phyloP scores from a whole-genome alignment of 2,888 invertebrate genomes.

The Eristalis pertinax region DNA sequence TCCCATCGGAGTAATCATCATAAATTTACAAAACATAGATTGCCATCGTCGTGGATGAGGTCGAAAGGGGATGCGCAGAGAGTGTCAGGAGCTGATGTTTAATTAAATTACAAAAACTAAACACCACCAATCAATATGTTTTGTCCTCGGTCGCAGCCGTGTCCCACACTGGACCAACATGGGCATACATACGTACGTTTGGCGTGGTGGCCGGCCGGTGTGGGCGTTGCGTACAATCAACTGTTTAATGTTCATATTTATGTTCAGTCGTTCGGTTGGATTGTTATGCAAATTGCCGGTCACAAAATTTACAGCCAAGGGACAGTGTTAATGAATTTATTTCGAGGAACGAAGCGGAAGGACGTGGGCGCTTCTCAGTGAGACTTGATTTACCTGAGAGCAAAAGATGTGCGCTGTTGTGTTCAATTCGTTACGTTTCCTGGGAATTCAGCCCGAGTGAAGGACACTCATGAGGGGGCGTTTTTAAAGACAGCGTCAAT shows the following conservation, averaged over 20 bases:
- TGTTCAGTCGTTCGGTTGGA: conserved; percentile 53
- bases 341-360: not conserved
- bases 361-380: not conserved
- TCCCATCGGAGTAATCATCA: conserved; percentile 47
- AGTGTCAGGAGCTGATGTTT: conserved; percentile 41
- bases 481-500: not conserved
- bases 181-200: not conserved
- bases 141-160: conserved; percentile 14
- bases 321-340: conserved; percentile 55
- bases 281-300: conserved; percentile 60
- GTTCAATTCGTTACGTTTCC: too few relatives aligned
- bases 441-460: too few relatives aligned
- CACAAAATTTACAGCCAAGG: conserved; percentile 46
- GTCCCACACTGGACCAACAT: not conserved
- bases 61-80: conserved; percentile 11
- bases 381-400: conserved; percentile 1
- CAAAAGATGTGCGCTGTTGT: not conserved
- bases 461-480: too few relatives aligned
- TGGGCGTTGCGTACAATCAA: conserved; percentile 37
- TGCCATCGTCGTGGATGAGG: conserved; percentile 27
- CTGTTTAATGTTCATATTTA: conserved; percentile 61
- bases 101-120: conserved; percentile 58
- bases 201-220: not conserved
- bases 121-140: conserved; percentile 63
- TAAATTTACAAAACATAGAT: conserved; percentile 52